A percentile compares a stretch with the other conserved stretches of the same genome.
Evolutionary conservation across 2,888 invertebrate species (phyloP).

Genomic region (Abscondita cerata): DNA sequence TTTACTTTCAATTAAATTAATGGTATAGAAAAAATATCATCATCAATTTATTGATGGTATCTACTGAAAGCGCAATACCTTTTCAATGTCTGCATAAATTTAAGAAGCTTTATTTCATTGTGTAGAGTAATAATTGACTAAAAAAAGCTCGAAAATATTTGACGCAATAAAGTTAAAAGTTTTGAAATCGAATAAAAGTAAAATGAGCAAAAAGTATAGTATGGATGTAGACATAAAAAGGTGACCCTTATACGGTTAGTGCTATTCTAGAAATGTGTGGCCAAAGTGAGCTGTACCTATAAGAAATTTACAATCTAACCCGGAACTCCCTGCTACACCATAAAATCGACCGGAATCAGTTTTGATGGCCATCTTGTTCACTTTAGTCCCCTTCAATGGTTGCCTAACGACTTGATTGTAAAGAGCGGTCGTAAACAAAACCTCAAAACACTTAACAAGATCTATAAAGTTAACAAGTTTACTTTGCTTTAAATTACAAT

Average conservation of each 20-base stretch:
- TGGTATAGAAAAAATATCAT: too few relatives aligned
- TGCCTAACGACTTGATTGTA: slow-evolving; percentile 46
- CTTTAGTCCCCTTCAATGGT: slow-evolving; percentile 39
- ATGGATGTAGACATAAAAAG: neutral
- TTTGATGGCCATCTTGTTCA: slow-evolving; percentile 49
- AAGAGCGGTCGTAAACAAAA: slow-evolving; percentile 40
- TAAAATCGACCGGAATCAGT: slow-evolving; percentile 39
- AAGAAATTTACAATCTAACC: slow-evolving; percentile 36
- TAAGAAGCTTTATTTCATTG: too few relatives aligned
- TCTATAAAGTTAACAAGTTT: slow-evolving; percentile 34
- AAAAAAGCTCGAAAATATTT: too few relatives aligned
- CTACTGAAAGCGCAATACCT: too few relatives aligned
- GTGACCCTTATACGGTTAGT: slow-evolving; percentile 12
- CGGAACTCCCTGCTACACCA: slow-evolving; percentile 34
- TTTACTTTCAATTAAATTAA: too few relatives aligned
- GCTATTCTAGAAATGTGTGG: slow-evolving; percentile 22
- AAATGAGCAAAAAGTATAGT: too few relatives aligned
- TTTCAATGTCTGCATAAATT: too few relatives aligned
- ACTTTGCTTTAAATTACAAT: slow-evolving; percentile 22
- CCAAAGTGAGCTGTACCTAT: slow-evolving; percentile 29
- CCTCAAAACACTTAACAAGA: slow-evolving; percentile 37
- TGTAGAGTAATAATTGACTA: too few relatives aligned
- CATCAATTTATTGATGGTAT: too few relatives aligned
- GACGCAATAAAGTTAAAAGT: too few relatives aligned
- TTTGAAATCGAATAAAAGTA: too few relatives aligned